Conservation (phyloP, 1,140 invertebrate genomes). For the Aradophagus sp. region DNA sequence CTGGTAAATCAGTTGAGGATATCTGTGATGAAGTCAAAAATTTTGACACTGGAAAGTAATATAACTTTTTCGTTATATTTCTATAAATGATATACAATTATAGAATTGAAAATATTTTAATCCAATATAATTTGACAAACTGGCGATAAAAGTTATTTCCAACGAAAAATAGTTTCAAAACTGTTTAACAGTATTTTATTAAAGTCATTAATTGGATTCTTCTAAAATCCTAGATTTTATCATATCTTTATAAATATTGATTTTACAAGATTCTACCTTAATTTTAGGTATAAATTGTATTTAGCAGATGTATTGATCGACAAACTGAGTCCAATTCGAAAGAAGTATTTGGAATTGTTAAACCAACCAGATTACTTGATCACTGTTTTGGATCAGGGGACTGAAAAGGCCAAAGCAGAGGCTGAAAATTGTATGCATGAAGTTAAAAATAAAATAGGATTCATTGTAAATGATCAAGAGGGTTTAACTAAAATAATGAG, state of each 20-base stretch:
- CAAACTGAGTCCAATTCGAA: slow-evolving; percentile 83
- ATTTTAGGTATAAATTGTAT: slow-evolving; percentile 81
- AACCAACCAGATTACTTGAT: slow-evolving; percentile 80
- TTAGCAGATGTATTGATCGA: slow-evolving; percentile 85
- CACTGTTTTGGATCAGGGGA: slow-evolving; percentile 81
- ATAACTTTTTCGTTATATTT: no score
- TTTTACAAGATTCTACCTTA: slow-evolving; percentile 4
- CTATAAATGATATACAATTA: no score
- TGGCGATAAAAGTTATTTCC: no score
- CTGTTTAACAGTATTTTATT: no score
- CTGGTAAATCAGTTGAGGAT: slow-evolving; percentile 80
- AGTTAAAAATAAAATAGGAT: slow-evolving; percentile 80
- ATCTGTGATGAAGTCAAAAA: slow-evolving; percentile 81
- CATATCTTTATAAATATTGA: slow-evolving; percentile 5
- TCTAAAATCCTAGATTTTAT: no score
- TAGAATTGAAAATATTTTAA: no score
- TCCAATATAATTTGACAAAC: no score
- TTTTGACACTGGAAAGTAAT: slow-evolving; percentile 83
- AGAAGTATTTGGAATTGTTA: slow-evolving; percentile 77
- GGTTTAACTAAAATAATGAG: not conserved
- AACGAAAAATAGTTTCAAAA: no score
- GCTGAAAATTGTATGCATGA: slow-evolving; percentile 82
- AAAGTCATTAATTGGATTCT: no score
- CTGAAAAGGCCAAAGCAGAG: slow-evolving; percentile 80
- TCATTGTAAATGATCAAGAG: slow-evolving; percentile 58